Base-by-base conservation (phyloP, 2,113 vertebrate genomes). In the Periophthalmus modestus region DNA sequence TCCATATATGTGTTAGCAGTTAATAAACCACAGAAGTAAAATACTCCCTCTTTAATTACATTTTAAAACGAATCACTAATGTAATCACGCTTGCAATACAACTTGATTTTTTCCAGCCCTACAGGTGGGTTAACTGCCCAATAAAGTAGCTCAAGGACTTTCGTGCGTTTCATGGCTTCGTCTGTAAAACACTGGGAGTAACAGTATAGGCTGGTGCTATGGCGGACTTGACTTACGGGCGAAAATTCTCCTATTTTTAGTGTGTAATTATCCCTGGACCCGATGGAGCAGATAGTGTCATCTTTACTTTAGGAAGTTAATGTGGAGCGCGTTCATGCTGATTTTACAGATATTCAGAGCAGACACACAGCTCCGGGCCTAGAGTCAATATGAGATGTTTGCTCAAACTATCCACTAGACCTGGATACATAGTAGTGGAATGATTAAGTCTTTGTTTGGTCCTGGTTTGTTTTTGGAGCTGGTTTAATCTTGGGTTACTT, bases 271-370 rank as follows among this genome's bases (percentile, higher is more conserved):
- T 62, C 67, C 47, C 34, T 72, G 66, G 68, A 62, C 7, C 78
- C 52, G 70, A 74, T 82, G 74, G 43, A 71, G 61, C 24, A 72
- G 72, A 82, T 80, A 78, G 7, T 79, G 78, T 58, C 78, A 54
- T 65, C 74, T 68, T 71, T 77, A 81, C 58, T 88, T 77, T 79
- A 47, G 67, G 50, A 54, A 67, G 71, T 52, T 74, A 72, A 74
- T 67, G 21, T 48, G 72, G 36, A 78, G 74, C 16, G 18, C 15
- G 62, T 48, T 33, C 66, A 24, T 63, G 63, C 61, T 72, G 70
- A 78, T 68, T 63, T 62, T 71, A 47, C 68, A 68, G 69, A 82
- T 68, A 72, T 33, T 33, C 10, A 33, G 36, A 39, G 59, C 19
- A 75, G 65, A 67, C 14, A 6, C 24, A 59, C n/a, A 21, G 67